A percentile compares a stretch with the other conserved stretches of the same genome.
Evolutionary conservation across 1,140 invertebrate genomes (phyloP).

Genomic region (Drosophila cardini): DNA sequence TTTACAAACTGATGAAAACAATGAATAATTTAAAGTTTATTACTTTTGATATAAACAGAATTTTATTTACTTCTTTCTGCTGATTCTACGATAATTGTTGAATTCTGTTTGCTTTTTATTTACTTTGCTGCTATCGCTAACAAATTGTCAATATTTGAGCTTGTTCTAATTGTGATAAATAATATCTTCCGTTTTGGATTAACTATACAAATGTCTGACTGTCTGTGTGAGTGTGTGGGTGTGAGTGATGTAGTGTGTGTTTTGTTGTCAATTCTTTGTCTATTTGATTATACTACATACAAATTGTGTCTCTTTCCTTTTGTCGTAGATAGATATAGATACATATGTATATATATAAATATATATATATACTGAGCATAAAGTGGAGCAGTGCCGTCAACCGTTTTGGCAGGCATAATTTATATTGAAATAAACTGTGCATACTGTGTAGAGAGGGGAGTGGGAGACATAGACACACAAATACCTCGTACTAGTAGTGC

Average conservation of each 20-base stretch:
- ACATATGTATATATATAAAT: no score
- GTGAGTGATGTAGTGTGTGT: conserved; percentile 21
- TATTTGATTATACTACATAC: conserved; percentile 24
- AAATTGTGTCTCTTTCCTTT: neutral
- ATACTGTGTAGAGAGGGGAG: neutral
- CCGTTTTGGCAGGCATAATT: conserved; percentile 62
- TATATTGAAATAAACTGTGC: conserved; percentile 47
- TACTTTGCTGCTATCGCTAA: conserved; percentile 8
- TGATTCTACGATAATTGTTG: neutral
- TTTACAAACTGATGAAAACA: neutral
- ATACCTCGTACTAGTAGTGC: conserved; percentile 42
- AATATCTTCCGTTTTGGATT: conserved; percentile 59
- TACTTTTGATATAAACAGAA: neutral
- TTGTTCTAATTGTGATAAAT: conserved; percentile 68
- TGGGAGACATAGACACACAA: neutral
- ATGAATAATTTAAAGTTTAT: neutral
- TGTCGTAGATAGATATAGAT: conserved; percentile 4
- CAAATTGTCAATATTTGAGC: conserved; percentile 64
- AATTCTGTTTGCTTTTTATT: neutral
- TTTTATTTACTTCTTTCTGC: neutral
- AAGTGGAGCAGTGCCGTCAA: conserved; percentile 60
- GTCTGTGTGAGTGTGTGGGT: conserved; percentile 20
- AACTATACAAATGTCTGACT: conserved; percentile 16
- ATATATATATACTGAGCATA: conserved; percentile 1
- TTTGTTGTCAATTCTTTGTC: conserved; percentile 28